Conservation (phyloP, 1,140 invertebrate genomes). For the Brevipalpus yothersi region DNA sequence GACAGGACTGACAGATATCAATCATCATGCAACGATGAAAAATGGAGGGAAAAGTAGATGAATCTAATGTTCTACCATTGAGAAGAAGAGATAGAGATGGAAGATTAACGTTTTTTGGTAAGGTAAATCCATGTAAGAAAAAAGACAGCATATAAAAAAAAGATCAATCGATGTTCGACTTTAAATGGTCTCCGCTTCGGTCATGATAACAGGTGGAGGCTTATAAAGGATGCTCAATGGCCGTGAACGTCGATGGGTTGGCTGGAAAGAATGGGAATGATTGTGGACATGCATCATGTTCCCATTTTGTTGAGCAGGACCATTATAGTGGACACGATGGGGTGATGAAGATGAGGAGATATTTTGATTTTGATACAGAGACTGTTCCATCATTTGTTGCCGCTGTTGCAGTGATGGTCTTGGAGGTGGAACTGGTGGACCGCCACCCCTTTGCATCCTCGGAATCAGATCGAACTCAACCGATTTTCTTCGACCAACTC, state of each 20-base stretch:
- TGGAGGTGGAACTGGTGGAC: conserved; percentile 4
- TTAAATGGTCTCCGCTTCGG: conserved; percentile 2
- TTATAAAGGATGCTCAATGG: conserved; percentile 13
- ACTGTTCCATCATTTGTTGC: background rate
- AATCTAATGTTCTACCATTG: too few species aligned
- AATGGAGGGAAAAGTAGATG: too few species aligned
- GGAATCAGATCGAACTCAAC: conserved; percentile 10
- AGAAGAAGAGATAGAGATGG: background rate
- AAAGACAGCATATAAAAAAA: too few species aligned
- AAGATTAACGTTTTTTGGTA: background rate
- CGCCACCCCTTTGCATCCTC: background rate
- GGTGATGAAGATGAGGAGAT: background rate
- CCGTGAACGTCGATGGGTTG: conserved; percentile 6
- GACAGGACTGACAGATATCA: too few species aligned
- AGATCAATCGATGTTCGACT: background rate
- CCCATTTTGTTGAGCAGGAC: conserved; percentile 5
- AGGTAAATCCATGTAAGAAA: too few species aligned
- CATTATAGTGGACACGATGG: background rate
- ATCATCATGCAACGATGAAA: too few species aligned
- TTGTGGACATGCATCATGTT: background rate
- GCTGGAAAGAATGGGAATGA: background rate
- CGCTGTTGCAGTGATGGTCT: background rate
- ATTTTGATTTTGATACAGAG: background rate
- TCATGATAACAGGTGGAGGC: conserved; percentile 9
- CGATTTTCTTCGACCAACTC: conserved; percentile 5